Evolutionary conservation across 30 jellyfish, hydroid and myxozoan genomes (phyloP).

Genomic region (Aurelia aurita complex sp. Pacific): DNA sequence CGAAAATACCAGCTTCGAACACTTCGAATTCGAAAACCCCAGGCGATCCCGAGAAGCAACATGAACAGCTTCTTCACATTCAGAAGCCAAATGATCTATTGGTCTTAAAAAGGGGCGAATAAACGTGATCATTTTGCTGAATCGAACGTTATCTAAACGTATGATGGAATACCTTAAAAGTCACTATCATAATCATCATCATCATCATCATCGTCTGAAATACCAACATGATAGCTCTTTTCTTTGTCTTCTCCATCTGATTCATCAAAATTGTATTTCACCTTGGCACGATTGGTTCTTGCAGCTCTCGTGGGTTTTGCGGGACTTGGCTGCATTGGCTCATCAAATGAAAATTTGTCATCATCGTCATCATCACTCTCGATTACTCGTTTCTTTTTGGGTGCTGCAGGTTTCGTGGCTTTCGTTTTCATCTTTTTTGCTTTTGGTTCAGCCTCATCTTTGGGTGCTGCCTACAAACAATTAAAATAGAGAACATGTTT

Average conservation of each 20-base stretch:
- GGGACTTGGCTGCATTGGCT: slow-evolving; percentile 11
- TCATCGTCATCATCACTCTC: slow-evolving; percentile 80
- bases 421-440: neutral
- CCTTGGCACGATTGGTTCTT: slow-evolving; percentile 10
- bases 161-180: slow-evolving; percentile 11
- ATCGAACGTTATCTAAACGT: neutral
- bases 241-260: slow-evolving; percentile 26
- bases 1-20: no score
- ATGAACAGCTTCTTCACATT: no score
- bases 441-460: neutral
- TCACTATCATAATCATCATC: slow-evolving; percentile 62
- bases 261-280: slow-evolving; percentile 16
- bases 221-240: slow-evolving; percentile 17
- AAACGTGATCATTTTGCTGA: no score
- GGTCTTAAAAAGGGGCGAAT: no score
- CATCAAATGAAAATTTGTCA: slow-evolving; percentile 55
- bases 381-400: slow-evolving; percentile 40
- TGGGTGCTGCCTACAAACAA: no score
- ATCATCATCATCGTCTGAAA: slow-evolving; percentile 59
- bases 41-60: no score
- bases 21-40: no score
- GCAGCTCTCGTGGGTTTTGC: slow-evolving; percentile 26
- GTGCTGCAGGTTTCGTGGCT: slow-evolving; percentile 38
- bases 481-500: no score
- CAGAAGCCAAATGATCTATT: no score